Evolutionary conservation across 2,797 vertebrate genomes (phyloP), one percentile per base, ranked within the genome.

Genomic region (Enteromius argenteus): DNA sequence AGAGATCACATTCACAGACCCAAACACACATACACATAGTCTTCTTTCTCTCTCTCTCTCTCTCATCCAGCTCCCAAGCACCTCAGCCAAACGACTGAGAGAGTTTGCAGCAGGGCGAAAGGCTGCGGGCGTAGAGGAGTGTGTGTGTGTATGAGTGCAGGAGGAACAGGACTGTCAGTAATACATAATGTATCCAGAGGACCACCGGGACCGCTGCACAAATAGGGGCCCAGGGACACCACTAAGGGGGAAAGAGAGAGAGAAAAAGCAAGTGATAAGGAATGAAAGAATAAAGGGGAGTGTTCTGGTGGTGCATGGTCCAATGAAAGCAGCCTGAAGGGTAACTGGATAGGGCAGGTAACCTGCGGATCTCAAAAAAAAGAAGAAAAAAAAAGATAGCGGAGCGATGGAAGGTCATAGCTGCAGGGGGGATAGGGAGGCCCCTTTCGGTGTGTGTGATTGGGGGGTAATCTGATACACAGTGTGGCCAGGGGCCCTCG

Each of bases 401-500:
- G 11, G 37, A 74, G 77, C 19, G 37, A 79, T 83, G 71, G 72
- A 56, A 83, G 87, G 81, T 84, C 86, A 86, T 32, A 81, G 83
- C 85, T 85, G 51, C 32, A 37, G 58, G 85, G 80, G 87, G 86
- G 82, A 77, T 80, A 66, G 42, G 77, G 80, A 87, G 85, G 87
- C 86, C 85, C 71, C 80, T 84, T 87, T 87, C 67, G 68, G 66
- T 67, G 76, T 79, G 62, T 85, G 53, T 83, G 71, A 67, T 67
- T 17, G 90, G 88, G 90, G 90, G 88, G 93, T 92, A 95, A 95
- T 92, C 90, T 91, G 93, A 94, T 94, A 92, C 91, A 91, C 86
- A 84, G 87, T 90, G 90, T 91, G 91, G 91, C 92, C 87, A 88
- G 93, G 90, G 93, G 94, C 92, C 93, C 93, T 92, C 51, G 76